A percentile compares a stretch with the other conserved stretches of the same genome.
Conservation (phyloP, 2,797 vertebrate species). For the Lepus oiostolus region DNA sequence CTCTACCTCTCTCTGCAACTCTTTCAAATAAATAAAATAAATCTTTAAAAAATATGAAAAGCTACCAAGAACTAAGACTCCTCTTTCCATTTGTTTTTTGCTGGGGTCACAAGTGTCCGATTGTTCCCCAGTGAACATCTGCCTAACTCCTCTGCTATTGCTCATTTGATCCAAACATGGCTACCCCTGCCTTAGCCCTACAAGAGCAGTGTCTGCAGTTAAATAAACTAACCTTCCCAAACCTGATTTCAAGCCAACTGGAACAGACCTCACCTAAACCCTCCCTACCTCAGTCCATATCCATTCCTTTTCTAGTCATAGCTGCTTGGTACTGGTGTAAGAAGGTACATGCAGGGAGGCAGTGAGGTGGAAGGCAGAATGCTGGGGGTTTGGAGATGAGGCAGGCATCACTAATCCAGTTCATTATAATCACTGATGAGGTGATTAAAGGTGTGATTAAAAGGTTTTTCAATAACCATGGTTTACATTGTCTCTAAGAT, state of each 20-base stretch:
- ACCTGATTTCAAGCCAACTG: not conserved
- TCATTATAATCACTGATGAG: not conserved
- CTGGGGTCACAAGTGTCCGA: not conserved
- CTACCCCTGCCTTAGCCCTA: too few relatives aligned
- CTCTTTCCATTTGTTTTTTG: not conserved
- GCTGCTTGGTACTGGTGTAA: not conserved
- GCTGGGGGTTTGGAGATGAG: not conserved
- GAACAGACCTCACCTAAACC: not conserved
- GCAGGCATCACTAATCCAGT: not conserved
- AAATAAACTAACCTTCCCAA: not conserved
- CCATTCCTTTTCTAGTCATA: not conserved
- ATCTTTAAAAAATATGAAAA: not conserved
- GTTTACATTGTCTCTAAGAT: not conserved
- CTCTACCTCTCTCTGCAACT: too few relatives aligned
- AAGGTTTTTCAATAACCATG: not conserved
- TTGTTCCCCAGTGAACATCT: rapidly evolving
- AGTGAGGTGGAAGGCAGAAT: not conserved
- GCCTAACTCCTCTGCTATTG: not conserved
- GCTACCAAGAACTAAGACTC: not conserved
- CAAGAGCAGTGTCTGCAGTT: not conserved
- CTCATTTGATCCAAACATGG: not conserved
- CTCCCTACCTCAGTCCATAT: not conserved
- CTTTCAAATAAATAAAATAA: too few relatives aligned
- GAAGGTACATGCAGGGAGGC: rapidly evolving
- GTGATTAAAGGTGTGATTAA: not conserved